Evolutionary conservation across 2,888 invertebrate species (phyloP).

Genomic region (Toxonevra muliebris): DNA sequence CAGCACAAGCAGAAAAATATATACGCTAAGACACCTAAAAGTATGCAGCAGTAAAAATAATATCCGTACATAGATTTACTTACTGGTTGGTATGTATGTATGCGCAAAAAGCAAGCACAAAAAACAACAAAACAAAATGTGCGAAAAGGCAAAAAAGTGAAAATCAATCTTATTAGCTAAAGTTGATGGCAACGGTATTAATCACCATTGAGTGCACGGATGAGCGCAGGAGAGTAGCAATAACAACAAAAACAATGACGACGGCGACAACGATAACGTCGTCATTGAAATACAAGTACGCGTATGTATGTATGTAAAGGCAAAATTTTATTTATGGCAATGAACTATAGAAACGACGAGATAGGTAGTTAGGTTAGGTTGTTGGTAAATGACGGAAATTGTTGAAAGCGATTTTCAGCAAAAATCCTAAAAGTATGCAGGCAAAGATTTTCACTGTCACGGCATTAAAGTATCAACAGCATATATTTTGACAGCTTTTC

Average conservation of each 20-base stretch:
- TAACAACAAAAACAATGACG: too few species aligned
- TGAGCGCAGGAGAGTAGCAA: background rate
- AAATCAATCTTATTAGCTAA: slow-evolving; percentile 47
- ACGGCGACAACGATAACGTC: too few species aligned
- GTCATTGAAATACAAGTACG: too few species aligned
- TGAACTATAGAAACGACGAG: too few species aligned
- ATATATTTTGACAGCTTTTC: too few species aligned
- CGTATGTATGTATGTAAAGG: too few species aligned
- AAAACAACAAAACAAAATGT: slow-evolving; percentile 13
- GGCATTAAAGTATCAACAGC: too few species aligned
- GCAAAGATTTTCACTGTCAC: background rate
- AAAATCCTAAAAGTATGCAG: slow-evolving; percentile 8
- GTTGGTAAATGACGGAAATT: background rate
- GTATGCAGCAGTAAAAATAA: slow-evolving; percentile 8
- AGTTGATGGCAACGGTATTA: slow-evolving; percentile 46
- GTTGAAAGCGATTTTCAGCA: slow-evolving; percentile 21
- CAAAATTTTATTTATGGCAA: too few species aligned
- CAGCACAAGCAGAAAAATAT: slow-evolving; percentile 9
- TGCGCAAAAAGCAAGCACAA: background rate
- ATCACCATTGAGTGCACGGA: slow-evolving; percentile 37
- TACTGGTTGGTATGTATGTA: background rate
- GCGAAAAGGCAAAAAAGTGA: slow-evolving; percentile 35
- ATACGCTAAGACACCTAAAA: slow-evolving; percentile 3
- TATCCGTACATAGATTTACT: background rate
- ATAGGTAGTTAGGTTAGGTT: background rate